Evolutionary conservation across 2,888 invertebrate genomes (phyloP), one percentile per base, ranked within the genome.

Genomic region (Erebia ligea): DNA sequence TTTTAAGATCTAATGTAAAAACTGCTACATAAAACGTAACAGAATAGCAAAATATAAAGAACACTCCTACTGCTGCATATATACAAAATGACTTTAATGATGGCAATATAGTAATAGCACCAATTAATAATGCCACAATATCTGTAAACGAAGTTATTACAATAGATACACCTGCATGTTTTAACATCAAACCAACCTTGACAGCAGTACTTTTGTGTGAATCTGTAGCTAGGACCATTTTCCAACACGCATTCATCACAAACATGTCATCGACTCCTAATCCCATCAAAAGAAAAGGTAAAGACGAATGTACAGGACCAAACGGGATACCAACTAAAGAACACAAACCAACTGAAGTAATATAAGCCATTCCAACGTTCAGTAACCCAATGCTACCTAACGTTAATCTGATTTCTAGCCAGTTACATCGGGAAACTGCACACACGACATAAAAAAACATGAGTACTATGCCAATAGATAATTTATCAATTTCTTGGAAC

Each of bases 261-360:
- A 98, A 97, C 95, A 97, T 97, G 82, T 98, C 97, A 80, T 97
- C 97, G 34, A 97, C 95, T 50, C 96, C 96, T 77, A 97, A 94
- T 73, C 97, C 97, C 94, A 97, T 95, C 17, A 98, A 84, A 71
- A 98, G 92, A 86, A 98, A 97, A 8, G 97, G 97, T 73, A 97
- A 87, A 15, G 97, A 96, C 11, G 96, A 96, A 84, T 98, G 97
- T 0, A 97, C 96, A 0, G 97, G 97, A 1, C 97, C 97, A 84
- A 96, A 97, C 45, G 96, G 94, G 50, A 97, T 92, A 9, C 96
- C 96, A 70, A 96, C 82, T 10, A 95, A 83, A 1, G 97, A 96
- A 81, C 97, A 97, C 81, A 97, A 84, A 66, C 97, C 96, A 69
- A 96, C 94, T 1, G 96, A 95, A 48, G 95, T 94, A 2, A 95